Conservation (phyloP, 2,113 vertebrate species). For the Sphyrna mokarran region DNA sequence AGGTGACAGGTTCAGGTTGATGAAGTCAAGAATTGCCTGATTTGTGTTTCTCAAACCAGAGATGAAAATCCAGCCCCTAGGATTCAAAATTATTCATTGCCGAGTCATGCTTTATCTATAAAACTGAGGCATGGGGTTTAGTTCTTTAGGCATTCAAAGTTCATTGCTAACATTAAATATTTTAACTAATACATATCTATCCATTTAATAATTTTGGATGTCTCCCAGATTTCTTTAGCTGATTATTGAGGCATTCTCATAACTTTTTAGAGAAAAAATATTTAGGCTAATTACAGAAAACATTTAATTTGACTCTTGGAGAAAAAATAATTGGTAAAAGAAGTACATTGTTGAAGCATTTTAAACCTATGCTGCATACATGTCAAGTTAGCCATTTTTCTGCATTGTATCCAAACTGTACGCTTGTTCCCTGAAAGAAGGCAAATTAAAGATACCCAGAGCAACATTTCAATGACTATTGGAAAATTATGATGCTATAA, state of each 20-base stretch:
- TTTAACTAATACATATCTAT: neutral
- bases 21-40: neutral
- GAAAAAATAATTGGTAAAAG: neutral
- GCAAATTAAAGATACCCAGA: neutral
- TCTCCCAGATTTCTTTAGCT: neutral
- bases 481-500: neutral
- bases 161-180: neutral
- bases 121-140: neutral
- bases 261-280: neutral
- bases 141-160: neutral
- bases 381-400: neutral
- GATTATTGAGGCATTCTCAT: neutral
- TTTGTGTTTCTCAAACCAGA: neutral
- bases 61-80: neutral
- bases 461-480: neutral
- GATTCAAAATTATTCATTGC: neutral
- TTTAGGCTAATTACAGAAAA: neutral
- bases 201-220: neutral
- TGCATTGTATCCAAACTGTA: neutral
- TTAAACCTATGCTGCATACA: neutral
- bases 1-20: neutral
- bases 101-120: neutral
- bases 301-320: neutral
- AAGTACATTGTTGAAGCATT: neutral
- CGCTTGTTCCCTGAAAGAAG: neutral